A percentile compares a stretch with the other conserved stretches of the same genome.
Evolutionary conservation across 2,113 vertebrate species (phyloP).

Genomic region (Castor canadensis): DNA sequence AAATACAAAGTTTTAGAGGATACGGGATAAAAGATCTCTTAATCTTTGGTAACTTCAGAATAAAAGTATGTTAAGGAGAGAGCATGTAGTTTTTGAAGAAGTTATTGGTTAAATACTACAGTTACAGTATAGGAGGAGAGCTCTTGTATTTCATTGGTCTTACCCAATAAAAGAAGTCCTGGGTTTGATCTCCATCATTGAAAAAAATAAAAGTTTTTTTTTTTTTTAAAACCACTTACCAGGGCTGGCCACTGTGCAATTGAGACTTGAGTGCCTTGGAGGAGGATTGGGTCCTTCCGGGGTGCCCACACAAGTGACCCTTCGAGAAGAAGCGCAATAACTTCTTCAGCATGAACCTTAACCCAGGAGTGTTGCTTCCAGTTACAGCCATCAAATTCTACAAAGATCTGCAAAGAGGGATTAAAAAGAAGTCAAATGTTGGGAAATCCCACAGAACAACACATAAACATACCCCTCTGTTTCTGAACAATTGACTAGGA

Average conservation of each 20-base stretch:
- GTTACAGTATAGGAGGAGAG: constrained; percentile 20
- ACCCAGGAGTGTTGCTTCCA: constrained; percentile 95
- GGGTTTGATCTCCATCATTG: neutral
- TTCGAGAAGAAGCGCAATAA: constrained; percentile 94
- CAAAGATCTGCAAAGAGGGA: constrained; percentile 89
- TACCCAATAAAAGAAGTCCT: neutral
- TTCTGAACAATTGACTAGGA: constrained; percentile 29
- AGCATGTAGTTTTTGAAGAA: neutral
- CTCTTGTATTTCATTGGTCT: constrained; percentile 31
- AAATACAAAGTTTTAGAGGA: constrained; percentile 26
- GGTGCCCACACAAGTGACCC: constrained; percentile 94
- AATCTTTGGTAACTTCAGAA: constrained; percentile 51
- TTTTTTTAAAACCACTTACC: constrained; percentile 87
- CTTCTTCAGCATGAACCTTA: constrained; percentile 94
- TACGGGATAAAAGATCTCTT: constrained; percentile 4
- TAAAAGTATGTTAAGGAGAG: constrained; percentile 30
- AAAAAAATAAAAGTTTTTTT: neutral
- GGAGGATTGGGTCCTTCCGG: constrained; percentile 84
- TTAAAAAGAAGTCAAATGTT: constrained; percentile 42
- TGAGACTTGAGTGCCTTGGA: constrained; percentile 83
- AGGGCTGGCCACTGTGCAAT: constrained; percentile 93
- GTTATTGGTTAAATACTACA: neutral
- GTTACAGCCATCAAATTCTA: constrained; percentile 95
- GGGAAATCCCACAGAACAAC: constrained; percentile 11
- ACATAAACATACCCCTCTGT: neutral